A percentile compares a stretch with the other conserved stretches of the same genome.
These are phyloP conservation scores for Chaetoderma sp. DNA, from an alignment of 2,888 invertebrate species.

Conservation along the genomic window DNA sequence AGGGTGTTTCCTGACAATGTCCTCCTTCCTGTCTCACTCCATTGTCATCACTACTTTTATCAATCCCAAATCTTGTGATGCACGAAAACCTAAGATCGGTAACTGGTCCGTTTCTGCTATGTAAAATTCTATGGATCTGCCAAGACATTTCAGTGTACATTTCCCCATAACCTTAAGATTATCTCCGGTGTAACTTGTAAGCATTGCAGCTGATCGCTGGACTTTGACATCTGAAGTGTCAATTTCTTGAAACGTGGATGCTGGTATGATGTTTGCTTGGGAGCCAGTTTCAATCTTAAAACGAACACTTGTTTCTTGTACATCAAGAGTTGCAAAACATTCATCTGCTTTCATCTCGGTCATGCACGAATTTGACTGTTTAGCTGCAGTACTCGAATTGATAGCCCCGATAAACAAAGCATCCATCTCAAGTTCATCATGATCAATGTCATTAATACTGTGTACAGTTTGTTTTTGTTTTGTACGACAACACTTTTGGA, in stretches of 20 bases:
- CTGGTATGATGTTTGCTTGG: no score
- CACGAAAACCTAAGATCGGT: neutral
- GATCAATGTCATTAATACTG: no score
- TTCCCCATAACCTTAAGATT: neutral
- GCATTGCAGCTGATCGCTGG: neutral
- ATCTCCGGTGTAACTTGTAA: neutral
- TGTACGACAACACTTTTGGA: no score
- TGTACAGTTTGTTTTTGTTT: no score
- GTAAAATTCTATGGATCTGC: neutral
- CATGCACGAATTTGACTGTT: no score
- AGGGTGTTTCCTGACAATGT: no score
- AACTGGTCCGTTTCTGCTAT: neutral
- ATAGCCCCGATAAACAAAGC: neutral
- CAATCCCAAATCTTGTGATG: neutral
- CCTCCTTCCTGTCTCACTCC: no score
- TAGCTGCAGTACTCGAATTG: no score
- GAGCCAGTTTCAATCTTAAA: conserved; percentile 1
- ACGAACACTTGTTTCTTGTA: neutral
- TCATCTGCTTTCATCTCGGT: neutral
- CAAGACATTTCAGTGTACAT: neutral
- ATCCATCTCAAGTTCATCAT: neutral
- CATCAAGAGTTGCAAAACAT: neutral
- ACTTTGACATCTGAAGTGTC: neutral
- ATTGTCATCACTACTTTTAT: neutral
- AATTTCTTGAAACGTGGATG: neutral